phyloP scores from a whole-genome alignment of 2,888 invertebrate genomes.

The Zeuzera pyrina region DNA sequence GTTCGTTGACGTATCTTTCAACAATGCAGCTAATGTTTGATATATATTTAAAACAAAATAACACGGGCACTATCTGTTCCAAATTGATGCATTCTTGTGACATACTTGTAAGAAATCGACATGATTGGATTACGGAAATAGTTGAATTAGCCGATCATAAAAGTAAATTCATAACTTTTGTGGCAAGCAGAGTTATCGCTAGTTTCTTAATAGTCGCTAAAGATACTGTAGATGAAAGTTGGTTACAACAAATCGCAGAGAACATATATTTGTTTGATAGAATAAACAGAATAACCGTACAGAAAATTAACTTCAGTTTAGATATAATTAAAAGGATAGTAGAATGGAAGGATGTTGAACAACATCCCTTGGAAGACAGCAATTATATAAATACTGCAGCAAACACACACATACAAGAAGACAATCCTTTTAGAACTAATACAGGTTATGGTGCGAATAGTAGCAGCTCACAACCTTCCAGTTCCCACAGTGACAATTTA shows the following conservation, averaged over 20 bases:
- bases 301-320: conserved; percentile 86
- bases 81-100: conserved; percentile 86
- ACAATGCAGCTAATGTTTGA: conserved; percentile 88
- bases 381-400: conserved; percentile 51
- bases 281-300: conserved; percentile 77
- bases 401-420: conserved; percentile 51
- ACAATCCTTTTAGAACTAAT: conserved; percentile 56
- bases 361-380: conserved; percentile 85
- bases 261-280: conserved; percentile 79
- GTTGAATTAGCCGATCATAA: conserved; percentile 84
- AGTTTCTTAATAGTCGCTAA: conserved; percentile 89
- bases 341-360: conserved; percentile 89
- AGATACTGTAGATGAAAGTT: conserved; percentile 84
- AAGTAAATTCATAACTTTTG: conserved; percentile 86
- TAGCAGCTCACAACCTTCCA: conserved; percentile 30
- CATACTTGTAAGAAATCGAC: conserved; percentile 84
- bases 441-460: conserved; percentile 38
- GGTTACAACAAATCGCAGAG: conserved; percentile 84
- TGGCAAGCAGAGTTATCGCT: conserved; percentile 85
- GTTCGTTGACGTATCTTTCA: conserved; percentile 83
- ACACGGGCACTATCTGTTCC: conserved; percentile 86
- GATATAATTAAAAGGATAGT: conserved; percentile 90
- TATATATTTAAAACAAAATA: conserved; percentile 87
- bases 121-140: conserved; percentile 88
- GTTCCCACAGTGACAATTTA: conserved; percentile 37